A percentile compares a stretch with the other conserved stretches of the same genome.
phyloP scores from a whole-genome alignment of 2,113 vertebrate species.

The Pomatostomus ruficeps region DNA sequence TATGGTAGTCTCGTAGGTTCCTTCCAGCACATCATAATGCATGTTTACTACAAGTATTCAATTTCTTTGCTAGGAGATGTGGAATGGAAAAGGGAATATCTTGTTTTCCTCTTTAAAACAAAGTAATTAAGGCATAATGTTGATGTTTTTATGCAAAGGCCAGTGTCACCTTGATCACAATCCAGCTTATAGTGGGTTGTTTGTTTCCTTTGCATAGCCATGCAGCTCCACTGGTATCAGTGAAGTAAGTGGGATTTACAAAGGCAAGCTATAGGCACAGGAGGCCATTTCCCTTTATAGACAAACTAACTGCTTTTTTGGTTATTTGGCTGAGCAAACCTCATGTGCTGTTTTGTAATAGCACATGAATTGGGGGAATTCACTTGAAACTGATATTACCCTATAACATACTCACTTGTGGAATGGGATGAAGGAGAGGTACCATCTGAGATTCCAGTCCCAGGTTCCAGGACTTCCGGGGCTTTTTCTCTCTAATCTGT shows the following conservation, averaged over 20 bases:
- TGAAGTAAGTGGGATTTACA: neutral
- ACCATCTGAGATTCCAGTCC: neutral
- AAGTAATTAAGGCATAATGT: neutral
- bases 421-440: neutral
- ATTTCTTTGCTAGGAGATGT: neutral
- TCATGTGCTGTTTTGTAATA: neutral
- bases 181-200: neutral
- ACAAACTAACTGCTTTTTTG: neutral
- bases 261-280: neutral
- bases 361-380: neutral
- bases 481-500: neutral
- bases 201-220: neutral
- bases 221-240: neutral
- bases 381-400: fast-evolving
- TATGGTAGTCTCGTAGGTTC: neutral
- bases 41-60: neutral
- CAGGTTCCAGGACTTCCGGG: neutral
- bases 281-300: neutral
- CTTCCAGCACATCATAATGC: neutral
- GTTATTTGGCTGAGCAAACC: neutral
- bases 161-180: neutral
- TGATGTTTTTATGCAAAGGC: neutral
- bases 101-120: neutral
- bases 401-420: neutral
- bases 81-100: neutral